phyloP scores from a whole-genome alignment of 2,113 vertebrate species.

The Tupaia tana region DNA sequence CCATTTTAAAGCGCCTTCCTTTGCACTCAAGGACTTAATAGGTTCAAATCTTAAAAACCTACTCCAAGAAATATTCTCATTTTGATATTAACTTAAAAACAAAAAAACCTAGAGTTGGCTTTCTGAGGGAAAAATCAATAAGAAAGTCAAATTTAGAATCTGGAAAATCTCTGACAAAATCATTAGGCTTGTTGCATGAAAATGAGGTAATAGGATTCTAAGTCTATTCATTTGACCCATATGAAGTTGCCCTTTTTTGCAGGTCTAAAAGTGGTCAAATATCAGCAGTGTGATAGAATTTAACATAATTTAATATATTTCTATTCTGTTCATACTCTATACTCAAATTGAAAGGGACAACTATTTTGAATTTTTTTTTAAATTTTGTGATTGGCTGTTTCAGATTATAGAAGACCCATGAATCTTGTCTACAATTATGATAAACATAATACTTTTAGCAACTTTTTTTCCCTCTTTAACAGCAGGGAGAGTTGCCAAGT shows the following conservation, averaged over 20 bases:
- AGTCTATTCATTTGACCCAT: conserved; percentile 4
- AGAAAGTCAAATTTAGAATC: conserved; percentile 51
- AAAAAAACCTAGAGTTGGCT: not conserved
- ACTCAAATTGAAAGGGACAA: conserved; percentile 58
- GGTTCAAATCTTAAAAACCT: not conserved
- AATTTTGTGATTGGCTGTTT: not conserved
- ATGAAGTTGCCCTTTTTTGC: conserved; percentile 47
- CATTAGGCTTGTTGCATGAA: conserved; percentile 20
- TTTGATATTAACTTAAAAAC: not conserved
- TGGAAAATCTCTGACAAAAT: conserved; percentile 43
- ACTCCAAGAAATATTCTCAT: not conserved
- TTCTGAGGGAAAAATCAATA: conserved; percentile 43
- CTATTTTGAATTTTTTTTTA: not conserved
- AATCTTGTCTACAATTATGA: not conserved
- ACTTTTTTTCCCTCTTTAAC: not conserved
- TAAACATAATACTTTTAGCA: not conserved
- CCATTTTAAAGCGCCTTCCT: not conserved
- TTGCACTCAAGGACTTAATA: not conserved
- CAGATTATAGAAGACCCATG: not conserved
- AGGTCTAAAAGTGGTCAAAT: conserved; percentile 51
- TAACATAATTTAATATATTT: conserved; percentile 59
- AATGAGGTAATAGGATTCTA: conserved; percentile 2
- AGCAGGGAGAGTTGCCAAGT: not conserved
- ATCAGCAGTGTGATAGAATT: conserved; percentile 51
- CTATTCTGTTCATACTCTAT: not conserved